Evolutionary conservation across 2,113 vertebrate species (phyloP), one percentile per base, ranked within the genome.

Genomic region (Pungitius pungitius): DNA sequence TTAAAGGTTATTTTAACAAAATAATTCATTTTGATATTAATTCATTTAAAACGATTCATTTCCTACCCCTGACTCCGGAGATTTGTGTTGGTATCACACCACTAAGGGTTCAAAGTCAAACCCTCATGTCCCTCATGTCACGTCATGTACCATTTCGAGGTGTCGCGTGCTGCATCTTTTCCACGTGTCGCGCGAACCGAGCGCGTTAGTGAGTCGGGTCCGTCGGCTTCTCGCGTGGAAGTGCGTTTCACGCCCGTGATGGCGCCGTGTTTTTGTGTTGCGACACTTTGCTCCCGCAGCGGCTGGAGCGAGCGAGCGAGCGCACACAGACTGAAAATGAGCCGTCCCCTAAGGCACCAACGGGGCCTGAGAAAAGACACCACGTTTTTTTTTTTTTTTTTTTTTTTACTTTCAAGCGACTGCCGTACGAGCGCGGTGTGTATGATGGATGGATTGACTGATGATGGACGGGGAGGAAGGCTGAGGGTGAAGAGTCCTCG

Each of bases 221-320:
- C 18, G 58, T 18, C 3, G 2, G 64, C 91, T 68, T 52, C 8
- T 5, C 20, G 47, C 52, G 55, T 1, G 59, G 85, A 56, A 85
- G 54, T 64, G 73, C 54, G 62, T 39, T 47, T 87, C 75, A 85
- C 87, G 83, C 78, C 68, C 27, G 4, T n/a, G 24, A 42, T 62
- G 66, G 82, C 71, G 59, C 59, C 42, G 78, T 55, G 73, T 79
- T 81, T 69, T 69, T 51, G 80, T 81, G 49, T 84, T 90, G 82
- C 83, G 85, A 90, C 90, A 88, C 85, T 71, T 49, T 80, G 84
- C 76, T 85, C 82, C 78, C 74, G 14, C 45, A 72, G 80, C 55
- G 52, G 72, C 77, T 73, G 85, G 61, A 83, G 68, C 57, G 51
- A 79, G 72, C 69, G n/a, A n/a, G n/a, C n/a, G n/a, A 62, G 67